A percentile compares a stretch with the other conserved stretches of the same genome.
phyloP scores from a whole-genome alignment of 1,140 invertebrate genomes.

The Stegodyphus dumicola region DNA sequence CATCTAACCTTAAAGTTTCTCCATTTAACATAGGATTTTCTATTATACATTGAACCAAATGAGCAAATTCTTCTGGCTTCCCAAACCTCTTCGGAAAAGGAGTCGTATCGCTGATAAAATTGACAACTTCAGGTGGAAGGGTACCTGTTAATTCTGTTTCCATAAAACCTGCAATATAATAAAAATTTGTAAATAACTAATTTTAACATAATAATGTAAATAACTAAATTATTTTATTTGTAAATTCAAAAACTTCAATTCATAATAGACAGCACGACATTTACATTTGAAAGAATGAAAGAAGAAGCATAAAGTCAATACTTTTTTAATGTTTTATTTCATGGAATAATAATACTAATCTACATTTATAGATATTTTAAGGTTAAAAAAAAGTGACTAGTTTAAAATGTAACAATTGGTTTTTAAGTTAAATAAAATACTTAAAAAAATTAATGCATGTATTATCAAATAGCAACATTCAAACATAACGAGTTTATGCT shows the following conservation, averaged over 20 bases:
- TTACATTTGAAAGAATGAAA: too few species aligned
- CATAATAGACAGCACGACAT: neutral
- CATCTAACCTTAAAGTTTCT: slow-evolving; percentile 92
- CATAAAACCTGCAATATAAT: slow-evolving; percentile 61
- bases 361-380: too few species aligned
- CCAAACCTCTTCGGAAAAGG: slow-evolving; percentile 91
- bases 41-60: slow-evolving; percentile 86
- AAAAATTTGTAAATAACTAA: neutral
- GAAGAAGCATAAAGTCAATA: too few species aligned
- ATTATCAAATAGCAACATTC: too few species aligned
- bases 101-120: slow-evolving; percentile 77
- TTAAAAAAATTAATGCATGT: too few species aligned
- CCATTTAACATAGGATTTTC: slow-evolving; percentile 95
- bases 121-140: slow-evolving; percentile 68
- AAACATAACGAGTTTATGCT: too few species aligned
- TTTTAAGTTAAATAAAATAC: too few species aligned
- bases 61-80: slow-evolving; percentile 88
- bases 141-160: slow-evolving; percentile 69
- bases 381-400: too few species aligned
- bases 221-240: neutral
- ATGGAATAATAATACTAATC: too few species aligned
- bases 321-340: too few species aligned
- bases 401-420: too few species aligned
- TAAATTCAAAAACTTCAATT: too few species aligned
- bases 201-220: neutral